Evolutionary conservation across 2,113 vertebrate genomes (phyloP), one percentile per base, ranked within the genome.

Genomic region (Lanius ludovicianus): DNA sequence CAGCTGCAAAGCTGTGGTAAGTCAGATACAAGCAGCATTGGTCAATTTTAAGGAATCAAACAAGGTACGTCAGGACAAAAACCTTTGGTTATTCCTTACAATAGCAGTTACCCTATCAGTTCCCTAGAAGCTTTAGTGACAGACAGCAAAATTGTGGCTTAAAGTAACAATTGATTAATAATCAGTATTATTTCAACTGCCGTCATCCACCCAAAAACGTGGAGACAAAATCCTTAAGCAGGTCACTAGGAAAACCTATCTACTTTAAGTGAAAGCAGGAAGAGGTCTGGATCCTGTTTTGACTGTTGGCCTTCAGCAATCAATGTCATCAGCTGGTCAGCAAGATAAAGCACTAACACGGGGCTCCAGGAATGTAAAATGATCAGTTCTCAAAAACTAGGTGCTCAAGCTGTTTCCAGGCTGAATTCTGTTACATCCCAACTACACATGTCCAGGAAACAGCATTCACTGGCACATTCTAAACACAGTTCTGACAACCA

Each of bases 31-130:
- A 76, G 86, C 59, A 73, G 42, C 62, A 57, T 10, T 68, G 90
- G 42, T 96, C 95, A 96, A 94, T 93, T 96, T 96, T 94, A 93
- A 93, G 79, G 65, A 77, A 84, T 81, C 76, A 95, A 80, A 94
- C 73, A 75, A 97, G 93, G 89, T 92, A 96, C 80, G 95, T 95
- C 95, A 97, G 86, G 57, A 89, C 88, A 92, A 94, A 95, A 94
- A 37, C 31, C 46, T 73, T 20, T 17, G 4, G 50, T 69, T 92
- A 56, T 74, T 77, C 88, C 63, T 90, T 30, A 90, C 50, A 81
- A 84, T 10, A 59, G 24, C 35, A 91, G 24, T 23, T 64, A 63
- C 10, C 11, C 42, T 37, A 84, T 17, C 31, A 31, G 52, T 37
- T 81, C 71, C 65, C 30, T 62, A 11, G 8, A 65, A 64, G n/a